phyloP scores from a whole-genome alignment of 2,797 vertebrate species.

The Pitangus sulphuratus region DNA sequence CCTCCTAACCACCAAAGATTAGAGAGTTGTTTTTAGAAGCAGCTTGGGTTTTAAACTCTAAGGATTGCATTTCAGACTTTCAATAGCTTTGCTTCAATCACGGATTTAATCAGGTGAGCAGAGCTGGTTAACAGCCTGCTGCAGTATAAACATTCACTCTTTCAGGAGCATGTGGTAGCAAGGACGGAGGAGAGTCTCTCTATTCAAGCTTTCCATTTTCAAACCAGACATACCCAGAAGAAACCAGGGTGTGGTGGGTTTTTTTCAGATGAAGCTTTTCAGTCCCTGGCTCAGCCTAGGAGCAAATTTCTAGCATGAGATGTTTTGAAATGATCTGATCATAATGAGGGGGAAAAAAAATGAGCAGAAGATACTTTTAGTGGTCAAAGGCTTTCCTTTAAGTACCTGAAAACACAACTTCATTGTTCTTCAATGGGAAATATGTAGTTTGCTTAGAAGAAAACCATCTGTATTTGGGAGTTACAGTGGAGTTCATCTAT shows the following conservation, averaged over 20 bases:
- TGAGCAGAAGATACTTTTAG: neutral
- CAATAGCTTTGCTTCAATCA: slow-evolving; percentile 21
- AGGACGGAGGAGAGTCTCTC: neutral
- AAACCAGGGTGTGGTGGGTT: neutral
- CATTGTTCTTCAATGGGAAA: neutral
- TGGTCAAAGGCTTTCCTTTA: neutral
- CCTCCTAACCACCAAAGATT: slow-evolving; percentile 61
- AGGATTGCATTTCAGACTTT: slow-evolving; percentile 47
- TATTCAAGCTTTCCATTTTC: slow-evolving; percentile 1
- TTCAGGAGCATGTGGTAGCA: neutral
- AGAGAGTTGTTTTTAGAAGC: slow-evolving; percentile 64
- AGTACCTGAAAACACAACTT: neutral
- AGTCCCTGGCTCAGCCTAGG: neutral
- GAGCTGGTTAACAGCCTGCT: slow-evolving; percentile 15
- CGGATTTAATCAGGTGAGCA: slow-evolving; percentile 24
- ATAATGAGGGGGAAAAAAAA: neutral
- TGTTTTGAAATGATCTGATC: neutral
- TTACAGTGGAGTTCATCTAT: neutral
- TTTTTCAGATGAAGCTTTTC: slow-evolving; percentile 7
- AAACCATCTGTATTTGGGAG: neutral
- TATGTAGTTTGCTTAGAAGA: neutral
- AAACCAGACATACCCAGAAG: neutral
- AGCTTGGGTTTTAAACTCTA: slow-evolving; percentile 23
- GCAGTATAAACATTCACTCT: neutral
- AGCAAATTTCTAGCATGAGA: neutral